phyloP scores from a whole-genome alignment of 2,113 vertebrate species.

The Corythornis vintsioides region DNA sequence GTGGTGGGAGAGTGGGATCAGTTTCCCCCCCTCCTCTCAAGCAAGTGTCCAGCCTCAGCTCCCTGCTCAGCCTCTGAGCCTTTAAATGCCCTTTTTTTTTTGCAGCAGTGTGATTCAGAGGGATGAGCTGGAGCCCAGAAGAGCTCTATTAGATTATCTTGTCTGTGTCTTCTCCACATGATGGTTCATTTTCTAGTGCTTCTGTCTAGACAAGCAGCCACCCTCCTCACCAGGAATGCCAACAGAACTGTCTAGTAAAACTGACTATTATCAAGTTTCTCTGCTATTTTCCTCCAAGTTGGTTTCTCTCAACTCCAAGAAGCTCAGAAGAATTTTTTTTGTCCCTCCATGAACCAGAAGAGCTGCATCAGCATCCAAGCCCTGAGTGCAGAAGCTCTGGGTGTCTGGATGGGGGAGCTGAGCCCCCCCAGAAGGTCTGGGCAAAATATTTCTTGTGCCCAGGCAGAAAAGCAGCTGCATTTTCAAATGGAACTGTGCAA shows the following conservation, averaged over 20 bases:
- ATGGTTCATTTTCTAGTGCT: neutral
- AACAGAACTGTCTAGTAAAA: neutral
- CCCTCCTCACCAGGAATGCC: neutral
- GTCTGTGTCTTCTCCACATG: neutral
- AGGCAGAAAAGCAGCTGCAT: neutral
- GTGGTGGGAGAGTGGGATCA: neutral
- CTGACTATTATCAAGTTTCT: neutral
- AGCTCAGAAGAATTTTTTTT: neutral
- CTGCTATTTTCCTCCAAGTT: neutral
- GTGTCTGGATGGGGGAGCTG: neutral
- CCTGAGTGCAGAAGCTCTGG: neutral
- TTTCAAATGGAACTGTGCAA: neutral
- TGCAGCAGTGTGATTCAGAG: neutral
- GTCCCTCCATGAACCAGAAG: neutral
- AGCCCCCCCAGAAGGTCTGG: neutral
- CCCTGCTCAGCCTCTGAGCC: rapidly evolving
- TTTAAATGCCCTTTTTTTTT: neutral
- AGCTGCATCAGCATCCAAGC: neutral
- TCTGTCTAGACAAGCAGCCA: constrained; percentile 4
- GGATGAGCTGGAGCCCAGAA: neutral
- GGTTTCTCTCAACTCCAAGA: neutral
- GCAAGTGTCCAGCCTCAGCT: neutral
- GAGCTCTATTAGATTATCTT: neutral
- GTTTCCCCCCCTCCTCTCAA: neutral
- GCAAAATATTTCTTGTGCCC: neutral